Percentiles rank a stretch among this genome's conserved stretches.
Evolutionary conservation across 2,888 invertebrate species (phyloP).

Genomic region (Melitaea athalia): DNA sequence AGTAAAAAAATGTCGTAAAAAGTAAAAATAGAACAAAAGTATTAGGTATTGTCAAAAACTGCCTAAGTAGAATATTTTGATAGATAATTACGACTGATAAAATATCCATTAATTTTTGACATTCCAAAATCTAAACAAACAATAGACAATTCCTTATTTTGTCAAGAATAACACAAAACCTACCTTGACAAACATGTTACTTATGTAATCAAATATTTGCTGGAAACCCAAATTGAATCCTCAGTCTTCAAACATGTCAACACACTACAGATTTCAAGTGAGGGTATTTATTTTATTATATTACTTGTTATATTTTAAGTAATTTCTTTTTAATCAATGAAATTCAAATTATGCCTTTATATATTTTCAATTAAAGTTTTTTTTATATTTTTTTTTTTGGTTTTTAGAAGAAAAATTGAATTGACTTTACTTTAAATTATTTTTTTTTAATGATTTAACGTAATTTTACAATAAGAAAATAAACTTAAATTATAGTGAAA

Average conservation of each 20-base stretch:
- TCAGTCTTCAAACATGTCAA: slow-evolving; percentile 21
- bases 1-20: too few relatives aligned
- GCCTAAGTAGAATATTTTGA: too few relatives aligned
- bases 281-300: slow-evolving; percentile 13
- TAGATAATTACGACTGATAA: neutral
- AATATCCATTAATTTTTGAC: neutral
- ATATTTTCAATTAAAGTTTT: too few relatives aligned
- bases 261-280: slow-evolving; percentile 8
- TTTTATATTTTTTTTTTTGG: too few relatives aligned
- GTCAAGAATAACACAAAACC: slow-evolving; percentile 29
- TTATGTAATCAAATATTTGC: slow-evolving; percentile 34
- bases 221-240: slow-evolving; percentile 29
- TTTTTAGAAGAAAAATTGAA: too few relatives aligned
- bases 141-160: slow-evolving; percentile 22
- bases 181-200: slow-evolving; percentile 33
- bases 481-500: too few relatives aligned
- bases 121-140: slow-evolving; percentile 13
- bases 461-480: too few relatives aligned
- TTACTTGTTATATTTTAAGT: slow-evolving; percentile 2
- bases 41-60: too few relatives aligned
- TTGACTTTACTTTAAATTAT: too few relatives aligned
- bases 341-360: neutral
- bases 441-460: too few relatives aligned
- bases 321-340: neutral
- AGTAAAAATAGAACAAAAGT: too few relatives aligned